Evolutionary conservation across 1,140 invertebrate genomes (phyloP).

Genomic region (Caerostris extrusa): DNA sequence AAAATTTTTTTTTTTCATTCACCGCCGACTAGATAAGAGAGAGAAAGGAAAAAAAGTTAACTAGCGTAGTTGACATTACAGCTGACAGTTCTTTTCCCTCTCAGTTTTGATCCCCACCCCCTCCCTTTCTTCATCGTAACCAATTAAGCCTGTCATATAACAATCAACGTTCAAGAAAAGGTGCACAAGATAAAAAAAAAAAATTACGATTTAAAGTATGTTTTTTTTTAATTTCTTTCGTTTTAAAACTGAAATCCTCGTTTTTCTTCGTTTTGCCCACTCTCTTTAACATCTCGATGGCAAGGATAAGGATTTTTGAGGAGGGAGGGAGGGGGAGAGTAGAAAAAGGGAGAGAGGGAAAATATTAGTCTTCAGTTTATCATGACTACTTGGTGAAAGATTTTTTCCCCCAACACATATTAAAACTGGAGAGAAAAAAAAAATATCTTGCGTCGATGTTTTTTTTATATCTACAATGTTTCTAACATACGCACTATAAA

Average conservation of each 20-base stretch:
- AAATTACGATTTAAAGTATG: conserved; percentile 75
- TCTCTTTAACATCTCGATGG: conserved; percentile 54
- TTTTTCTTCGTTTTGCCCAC: conserved; percentile 47
- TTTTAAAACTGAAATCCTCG: conserved; percentile 72
- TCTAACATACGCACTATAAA: neutral
- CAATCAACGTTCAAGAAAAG: conserved; percentile 75
- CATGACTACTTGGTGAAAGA: neutral
- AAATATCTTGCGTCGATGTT: neutral
- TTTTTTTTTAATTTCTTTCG: conserved; percentile 76
- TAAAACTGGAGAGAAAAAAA: neutral
- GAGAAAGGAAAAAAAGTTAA: conserved; percentile 43
- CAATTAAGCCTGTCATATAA: conserved; percentile 77
- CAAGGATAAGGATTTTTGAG: conserved; percentile 5
- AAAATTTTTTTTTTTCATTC: conserved; percentile 36
- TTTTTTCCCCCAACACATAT: neutral
- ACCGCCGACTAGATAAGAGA: conserved; percentile 28
- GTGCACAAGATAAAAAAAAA: neutral
- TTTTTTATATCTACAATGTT: neutral
- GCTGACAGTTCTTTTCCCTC: conserved; percentile 64
- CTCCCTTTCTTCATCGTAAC: conserved; percentile 62
- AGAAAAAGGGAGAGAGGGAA: neutral
- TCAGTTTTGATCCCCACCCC: neutral
- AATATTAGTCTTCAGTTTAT: conserved; percentile 64
- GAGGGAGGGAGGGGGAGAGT: no score
- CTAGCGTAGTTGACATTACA: conserved; percentile 75